phyloP scores from a whole-genome alignment of 2,797 vertebrate species.

The Steatocranus sp. region DNA sequence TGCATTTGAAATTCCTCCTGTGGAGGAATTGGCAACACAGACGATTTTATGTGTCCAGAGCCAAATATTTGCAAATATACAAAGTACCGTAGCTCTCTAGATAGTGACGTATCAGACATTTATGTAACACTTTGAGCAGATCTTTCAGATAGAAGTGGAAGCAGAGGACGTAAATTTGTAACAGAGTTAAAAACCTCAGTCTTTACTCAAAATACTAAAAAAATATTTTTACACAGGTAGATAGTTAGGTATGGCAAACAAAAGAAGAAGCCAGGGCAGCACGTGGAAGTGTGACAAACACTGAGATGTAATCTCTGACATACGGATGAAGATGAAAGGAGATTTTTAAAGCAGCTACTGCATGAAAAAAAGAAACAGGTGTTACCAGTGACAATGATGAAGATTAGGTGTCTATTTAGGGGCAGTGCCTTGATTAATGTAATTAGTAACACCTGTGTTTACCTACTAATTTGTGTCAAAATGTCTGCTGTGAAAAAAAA shows the following conservation, averaged over 20 bases:
- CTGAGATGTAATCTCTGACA: background rate
- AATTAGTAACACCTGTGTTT: background rate
- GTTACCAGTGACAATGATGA: background rate
- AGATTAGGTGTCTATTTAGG: background rate
- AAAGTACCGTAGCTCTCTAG: background rate
- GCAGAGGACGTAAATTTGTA: background rate
- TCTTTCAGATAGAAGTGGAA: background rate
- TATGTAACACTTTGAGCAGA: background rate
- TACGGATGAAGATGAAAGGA: background rate
- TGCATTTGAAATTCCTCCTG: conserved; percentile 39
- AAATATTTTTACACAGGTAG: background rate
- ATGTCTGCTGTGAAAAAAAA: background rate
- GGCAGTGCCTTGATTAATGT: background rate
- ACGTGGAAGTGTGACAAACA: background rate
- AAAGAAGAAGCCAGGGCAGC: background rate
- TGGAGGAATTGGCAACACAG: conserved; percentile 24
- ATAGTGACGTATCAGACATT: background rate
- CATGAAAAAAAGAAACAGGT: background rate
- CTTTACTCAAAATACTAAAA: background rate
- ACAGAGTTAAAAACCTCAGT: background rate
- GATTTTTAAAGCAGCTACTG: background rate
- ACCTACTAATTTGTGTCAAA: background rate
- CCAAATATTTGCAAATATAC: conserved; percentile 27
- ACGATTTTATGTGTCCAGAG: background rate
- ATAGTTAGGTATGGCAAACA: background rate